Evolutionary conservation across 2,113 vertebrate genomes (phyloP), one percentile per base, ranked within the genome.

Genomic region (Pollimyrus isidori): DNA sequence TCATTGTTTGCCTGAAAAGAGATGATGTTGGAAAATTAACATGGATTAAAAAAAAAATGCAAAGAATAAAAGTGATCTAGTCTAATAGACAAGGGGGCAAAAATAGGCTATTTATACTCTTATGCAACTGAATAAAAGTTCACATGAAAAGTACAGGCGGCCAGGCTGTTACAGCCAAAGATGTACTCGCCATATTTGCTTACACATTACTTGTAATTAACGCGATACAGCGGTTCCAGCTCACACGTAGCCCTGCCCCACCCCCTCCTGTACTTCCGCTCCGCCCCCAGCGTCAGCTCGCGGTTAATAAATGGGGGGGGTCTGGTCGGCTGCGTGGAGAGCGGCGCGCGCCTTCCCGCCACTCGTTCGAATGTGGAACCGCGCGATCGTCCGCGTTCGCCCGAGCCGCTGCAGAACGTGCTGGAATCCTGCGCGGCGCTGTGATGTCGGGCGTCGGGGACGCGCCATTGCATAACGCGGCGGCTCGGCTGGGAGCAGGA

Each of bases 401-500:
- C 87, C 69, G 87, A 90, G 91, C 89, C 92, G 15, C 83, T 90
- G 92, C 92, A 94, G 92, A 95, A 93, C 92, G 92, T 91, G 89
- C 94, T 80, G 91, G 91, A 93, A 93, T 90, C 94, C 94, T 94
- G 89, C 91, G 92, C 89, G 80, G 92, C 92, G 92, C 93, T 92
- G 90, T 87, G 92, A 88, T 93, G 93, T 92, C 92, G 92, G 91
- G 88, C 92, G 93, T 92, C 92, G 92, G 91, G 92, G 91, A 91
- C 88, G 94, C 93, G 89, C 89, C 94, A 95, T 96, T 96, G 93
- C 95, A 94, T 94, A 95, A 95, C 92, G 93, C 90, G 7, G 89
- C 91, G 90, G 91, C 93, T 91, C 92, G 92, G 93, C 91, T 90
- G 30, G 13, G 5, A 39, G 69, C 26, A 39, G 87, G n/a, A 84